These are phyloP conservation scores for Solenodon paradoxus DNA, from an alignment of 2,113 vertebrate genomes.

Conservation along the genomic window DNA sequence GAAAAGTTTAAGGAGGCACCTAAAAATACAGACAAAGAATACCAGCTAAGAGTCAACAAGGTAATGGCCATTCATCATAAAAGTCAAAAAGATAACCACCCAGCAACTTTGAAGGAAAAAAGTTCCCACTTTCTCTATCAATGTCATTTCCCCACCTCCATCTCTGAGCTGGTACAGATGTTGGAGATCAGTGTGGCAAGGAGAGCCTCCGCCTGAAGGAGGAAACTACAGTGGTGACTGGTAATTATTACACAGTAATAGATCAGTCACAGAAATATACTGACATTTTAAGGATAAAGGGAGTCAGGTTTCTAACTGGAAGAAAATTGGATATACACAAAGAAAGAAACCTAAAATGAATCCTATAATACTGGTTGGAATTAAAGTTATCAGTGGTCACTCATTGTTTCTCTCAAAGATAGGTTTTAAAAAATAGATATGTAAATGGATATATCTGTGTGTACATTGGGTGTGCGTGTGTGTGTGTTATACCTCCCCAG, in stretches of 20 bases:
- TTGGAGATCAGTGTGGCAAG: accelerated
- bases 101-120: background rate
- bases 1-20: background rate
- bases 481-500: background rate
- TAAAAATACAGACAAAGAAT: background rate
- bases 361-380: background rate
- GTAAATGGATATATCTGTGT: background rate
- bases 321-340: background rate
- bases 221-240: background rate
- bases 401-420: background rate
- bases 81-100: background rate
- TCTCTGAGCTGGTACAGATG: background rate
- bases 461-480: accelerated
- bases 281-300: background rate
- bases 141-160: background rate
- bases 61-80: background rate
- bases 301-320: background rate
- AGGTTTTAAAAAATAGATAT: background rate
- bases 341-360: background rate
- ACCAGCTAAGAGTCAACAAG: background rate
- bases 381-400: background rate
- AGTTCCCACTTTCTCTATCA: background rate
- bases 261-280: background rate
- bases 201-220: too few species aligned
- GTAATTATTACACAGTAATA: too few species aligned